Conservation (phyloP, 2,113 vertebrate species). For the Rafetus swinhoei region DNA sequence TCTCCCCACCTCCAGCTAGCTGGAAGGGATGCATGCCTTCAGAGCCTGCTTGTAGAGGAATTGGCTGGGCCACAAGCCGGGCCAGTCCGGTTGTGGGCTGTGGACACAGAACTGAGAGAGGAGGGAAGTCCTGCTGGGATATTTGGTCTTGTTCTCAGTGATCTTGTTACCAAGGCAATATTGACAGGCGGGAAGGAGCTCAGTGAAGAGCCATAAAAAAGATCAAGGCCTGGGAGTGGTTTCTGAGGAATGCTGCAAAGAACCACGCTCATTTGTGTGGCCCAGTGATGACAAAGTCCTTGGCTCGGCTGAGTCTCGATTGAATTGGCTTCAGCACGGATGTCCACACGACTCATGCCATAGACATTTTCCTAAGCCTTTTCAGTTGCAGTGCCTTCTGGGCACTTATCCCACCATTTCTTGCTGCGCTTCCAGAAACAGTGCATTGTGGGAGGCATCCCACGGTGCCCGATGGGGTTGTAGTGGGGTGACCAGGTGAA, state of each 20-base stretch:
- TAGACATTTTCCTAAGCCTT: neutral
- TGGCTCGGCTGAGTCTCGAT: neutral
- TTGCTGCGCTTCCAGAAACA: too few species aligned
- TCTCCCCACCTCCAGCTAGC: too few species aligned
- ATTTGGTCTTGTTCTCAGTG: neutral
- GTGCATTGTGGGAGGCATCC: neutral
- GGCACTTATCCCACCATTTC: neutral
- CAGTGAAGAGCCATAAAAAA: neutral
- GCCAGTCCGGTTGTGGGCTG: neutral
- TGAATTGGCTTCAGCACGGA: neutral
- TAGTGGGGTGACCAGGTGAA: too few species aligned
- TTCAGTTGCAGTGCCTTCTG: neutral
- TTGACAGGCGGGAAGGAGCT: neutral
- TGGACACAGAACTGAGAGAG: rapidly evolving
- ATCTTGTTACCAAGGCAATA: neutral
- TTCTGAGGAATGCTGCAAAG: neutral
- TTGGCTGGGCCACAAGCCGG: too few species aligned
- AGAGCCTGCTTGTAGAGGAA: too few species aligned
- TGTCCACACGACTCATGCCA: neutral
- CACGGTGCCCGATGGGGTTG: neutral
- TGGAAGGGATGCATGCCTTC: too few species aligned
- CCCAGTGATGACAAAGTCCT: neutral
- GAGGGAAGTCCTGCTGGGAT: neutral
- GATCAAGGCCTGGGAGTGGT: neutral
- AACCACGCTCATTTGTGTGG: neutral